phyloP scores from a whole-genome alignment of 92 coral and sea anemone species.

The Pocillopora grandis region DNA sequence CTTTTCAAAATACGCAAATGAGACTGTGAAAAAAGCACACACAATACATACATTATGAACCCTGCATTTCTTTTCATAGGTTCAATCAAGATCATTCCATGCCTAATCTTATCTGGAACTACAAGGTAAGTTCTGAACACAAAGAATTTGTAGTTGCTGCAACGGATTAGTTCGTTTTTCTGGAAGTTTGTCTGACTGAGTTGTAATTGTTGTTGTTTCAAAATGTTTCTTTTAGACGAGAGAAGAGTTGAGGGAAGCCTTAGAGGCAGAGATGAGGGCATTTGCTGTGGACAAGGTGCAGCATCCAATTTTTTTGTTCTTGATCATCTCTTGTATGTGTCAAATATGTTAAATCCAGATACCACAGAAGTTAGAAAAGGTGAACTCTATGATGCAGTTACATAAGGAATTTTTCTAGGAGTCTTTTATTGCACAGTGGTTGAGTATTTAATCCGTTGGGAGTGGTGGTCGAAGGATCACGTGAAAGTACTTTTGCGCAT shows the following conservation, averaged over 20 bases:
- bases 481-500: too few species aligned
- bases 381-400: too few species aligned
- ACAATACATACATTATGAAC: neutral
- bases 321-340: neutral
- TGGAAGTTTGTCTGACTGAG: neutral
- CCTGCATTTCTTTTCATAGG: constrained; percentile 24
- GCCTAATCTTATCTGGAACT: constrained; percentile 96
- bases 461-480: too few species aligned
- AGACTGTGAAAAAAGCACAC: neutral
- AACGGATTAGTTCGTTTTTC: neutral
- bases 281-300: constrained; percentile 92
- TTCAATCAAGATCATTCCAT: constrained; percentile 87
- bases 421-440: too few species aligned
- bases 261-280: constrained; percentile 98
- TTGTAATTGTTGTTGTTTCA: neutral
- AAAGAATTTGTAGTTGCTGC: too few species aligned
- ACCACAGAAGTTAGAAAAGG: too few species aligned
- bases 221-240: constrained; percentile 73
- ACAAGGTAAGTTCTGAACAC: constrained; percentile 60
- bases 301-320: neutral
- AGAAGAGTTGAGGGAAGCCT: constrained; percentile 98
- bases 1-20: too few species aligned
- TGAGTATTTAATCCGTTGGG: too few species aligned
- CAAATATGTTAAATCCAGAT: too few species aligned
- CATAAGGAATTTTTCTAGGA: too few species aligned